phyloP scores from a whole-genome alignment of 2,113 vertebrate genomes.

The Sitta europaea region DNA sequence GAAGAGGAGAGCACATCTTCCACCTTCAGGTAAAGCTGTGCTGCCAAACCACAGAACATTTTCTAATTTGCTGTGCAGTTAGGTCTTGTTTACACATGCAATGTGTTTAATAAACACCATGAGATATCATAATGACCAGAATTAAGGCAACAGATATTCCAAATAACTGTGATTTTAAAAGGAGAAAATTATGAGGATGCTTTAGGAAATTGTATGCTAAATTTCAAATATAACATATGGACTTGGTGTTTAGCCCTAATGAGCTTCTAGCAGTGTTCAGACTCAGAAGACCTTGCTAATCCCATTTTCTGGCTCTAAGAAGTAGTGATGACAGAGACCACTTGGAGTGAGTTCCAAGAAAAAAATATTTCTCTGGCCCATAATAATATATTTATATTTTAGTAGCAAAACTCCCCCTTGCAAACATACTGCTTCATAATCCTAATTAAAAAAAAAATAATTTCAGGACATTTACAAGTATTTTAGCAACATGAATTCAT shows the following conservation, averaged over 20 bases:
- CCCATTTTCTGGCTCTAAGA: neutral
- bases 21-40: neutral
- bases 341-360: neutral
- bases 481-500: neutral
- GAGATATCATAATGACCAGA: neutral
- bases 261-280: neutral
- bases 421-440: neutral
- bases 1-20: neutral
- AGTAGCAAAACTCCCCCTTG: neutral
- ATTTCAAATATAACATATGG: neutral
- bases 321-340: neutral
- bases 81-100: neutral
- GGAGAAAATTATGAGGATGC: neutral
- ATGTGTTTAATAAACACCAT: neutral
- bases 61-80: neutral
- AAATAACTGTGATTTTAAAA: neutral
- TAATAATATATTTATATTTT: neutral
- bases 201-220: neutral
- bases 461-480: neutral
- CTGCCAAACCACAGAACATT: neutral
- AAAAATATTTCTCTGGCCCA: neutral
- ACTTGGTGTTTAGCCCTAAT: neutral
- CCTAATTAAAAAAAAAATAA: neutral
- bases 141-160: neutral
- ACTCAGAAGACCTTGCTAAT: neutral